These are phyloP conservation scores for Eilema sororculum DNA, from an alignment of 2,888 invertebrate species.

Conservation along the genomic window DNA sequence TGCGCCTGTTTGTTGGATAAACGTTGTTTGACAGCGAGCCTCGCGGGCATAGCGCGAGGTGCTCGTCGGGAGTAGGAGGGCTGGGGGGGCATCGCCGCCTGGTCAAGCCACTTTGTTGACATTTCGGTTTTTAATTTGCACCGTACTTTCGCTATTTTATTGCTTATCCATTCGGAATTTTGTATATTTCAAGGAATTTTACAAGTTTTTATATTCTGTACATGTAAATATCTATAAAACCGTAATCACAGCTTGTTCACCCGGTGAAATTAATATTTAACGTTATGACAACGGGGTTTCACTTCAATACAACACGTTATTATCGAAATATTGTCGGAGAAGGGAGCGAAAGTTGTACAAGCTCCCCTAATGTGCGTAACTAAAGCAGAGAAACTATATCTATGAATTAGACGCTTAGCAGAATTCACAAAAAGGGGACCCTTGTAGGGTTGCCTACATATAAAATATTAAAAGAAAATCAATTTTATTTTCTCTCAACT, in stretches of 20 bases:
- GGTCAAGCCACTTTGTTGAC: conserved; percentile 72
- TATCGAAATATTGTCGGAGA: conserved; percentile 69
- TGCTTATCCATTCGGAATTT: conserved; percentile 37
- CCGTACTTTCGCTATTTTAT: conserved; percentile 56
- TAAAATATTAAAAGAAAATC: neutral
- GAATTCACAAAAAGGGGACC: conserved; percentile 67
- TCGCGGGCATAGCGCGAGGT: conserved; percentile 48
- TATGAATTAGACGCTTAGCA: conserved; percentile 77
- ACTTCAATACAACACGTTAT: conserved; percentile 73
- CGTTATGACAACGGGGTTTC: conserved; percentile 64
- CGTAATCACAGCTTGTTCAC: conserved; percentile 40
- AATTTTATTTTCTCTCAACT: neutral
- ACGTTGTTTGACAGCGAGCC: conserved; percentile 79
- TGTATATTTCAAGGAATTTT: conserved; percentile 53
- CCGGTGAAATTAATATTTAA: conserved; percentile 62
- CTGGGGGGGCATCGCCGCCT: conserved; percentile 46
- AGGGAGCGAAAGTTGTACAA: conserved; percentile 57
- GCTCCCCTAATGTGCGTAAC: conserved; percentile 73
- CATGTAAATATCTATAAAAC: conserved; percentile 20
- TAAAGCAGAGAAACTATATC: conserved; percentile 77
- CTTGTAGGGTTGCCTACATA: conserved; percentile 62
- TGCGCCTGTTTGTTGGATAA: conserved; percentile 77
- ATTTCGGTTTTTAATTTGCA: conserved; percentile 71
- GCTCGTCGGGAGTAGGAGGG: conserved; percentile 44
- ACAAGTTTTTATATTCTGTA: conserved; percentile 19